Evolutionary conservation across 1,140 invertebrate genomes (phyloP).

Genomic region (Physella acuta): DNA sequence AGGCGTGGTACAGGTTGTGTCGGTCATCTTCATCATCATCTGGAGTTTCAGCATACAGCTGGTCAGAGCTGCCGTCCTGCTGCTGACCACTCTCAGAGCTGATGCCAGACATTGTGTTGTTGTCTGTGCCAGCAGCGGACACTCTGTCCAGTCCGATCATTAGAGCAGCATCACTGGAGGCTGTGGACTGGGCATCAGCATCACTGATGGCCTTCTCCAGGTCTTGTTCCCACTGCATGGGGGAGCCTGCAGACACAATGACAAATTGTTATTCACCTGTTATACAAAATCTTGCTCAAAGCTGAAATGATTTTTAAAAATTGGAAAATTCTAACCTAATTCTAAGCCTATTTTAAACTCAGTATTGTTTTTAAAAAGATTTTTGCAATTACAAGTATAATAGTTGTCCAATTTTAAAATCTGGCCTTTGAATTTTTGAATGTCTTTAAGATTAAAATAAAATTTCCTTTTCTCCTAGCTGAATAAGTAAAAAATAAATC

Average conservation of each 20-base stretch:
- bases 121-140: constrained; percentile 30
- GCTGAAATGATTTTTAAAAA: too few relatives aligned
- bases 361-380: background rate
- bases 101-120: constrained; percentile 34
- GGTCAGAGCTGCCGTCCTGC: background rate
- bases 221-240: constrained; percentile 24
- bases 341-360: background rate
- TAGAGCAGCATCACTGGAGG: constrained; percentile 35
- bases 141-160: constrained; percentile 23
- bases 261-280: background rate
- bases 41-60: constrained; percentile 25
- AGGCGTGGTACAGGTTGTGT: constrained; percentile 9
- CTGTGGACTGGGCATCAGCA: constrained; percentile 30
- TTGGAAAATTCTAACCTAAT: too few relatives aligned
- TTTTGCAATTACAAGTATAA: too few relatives aligned
- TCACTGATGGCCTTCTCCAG: constrained; percentile 22
- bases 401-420: too few relatives aligned
- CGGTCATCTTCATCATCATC: constrained; percentile 21
- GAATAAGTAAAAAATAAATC: too few relatives aligned
- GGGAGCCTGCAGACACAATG: constrained; percentile 21
- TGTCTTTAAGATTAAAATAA: too few relatives aligned
- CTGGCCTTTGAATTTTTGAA: too few relatives aligned
- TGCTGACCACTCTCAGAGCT: constrained; percentile 34
- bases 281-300: background rate
- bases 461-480: too few relatives aligned